Evolutionary conservation across 2,797 vertebrate species (phyloP).

Genomic region (Phoxinus dragarum): DNA sequence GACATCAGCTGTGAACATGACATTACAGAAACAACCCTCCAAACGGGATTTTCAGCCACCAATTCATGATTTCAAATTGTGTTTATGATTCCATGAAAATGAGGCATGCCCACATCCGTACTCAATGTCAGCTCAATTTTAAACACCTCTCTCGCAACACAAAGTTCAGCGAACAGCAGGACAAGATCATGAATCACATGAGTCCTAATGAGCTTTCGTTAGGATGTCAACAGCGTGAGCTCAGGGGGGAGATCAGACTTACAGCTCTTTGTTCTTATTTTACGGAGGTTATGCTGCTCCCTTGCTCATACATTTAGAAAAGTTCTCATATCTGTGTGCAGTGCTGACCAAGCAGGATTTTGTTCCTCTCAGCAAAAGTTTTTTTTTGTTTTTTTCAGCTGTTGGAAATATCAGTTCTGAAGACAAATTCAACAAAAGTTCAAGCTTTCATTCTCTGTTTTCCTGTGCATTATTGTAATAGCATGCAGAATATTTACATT

Average conservation of each 20-base stretch:
- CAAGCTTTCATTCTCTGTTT: not conserved
- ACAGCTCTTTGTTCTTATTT: conserved; percentile 36
- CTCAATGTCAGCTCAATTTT: conserved; percentile 33
- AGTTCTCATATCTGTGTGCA: conserved; percentile 31
- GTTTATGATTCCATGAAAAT: conserved; percentile 12
- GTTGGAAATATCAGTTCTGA: conserved; percentile 39
- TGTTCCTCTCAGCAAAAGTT: conserved; percentile 45
- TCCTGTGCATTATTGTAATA: not conserved
- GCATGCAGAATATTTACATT: not conserved
- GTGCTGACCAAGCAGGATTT: conserved; percentile 46
- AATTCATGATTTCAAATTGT: conserved; percentile 18
- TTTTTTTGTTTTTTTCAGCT: conserved; percentile 44
- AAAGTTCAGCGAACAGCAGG: conserved; percentile 26
- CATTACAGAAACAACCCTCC: not conserved
- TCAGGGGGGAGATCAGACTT: conserved; percentile 26
- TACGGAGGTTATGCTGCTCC: conserved; percentile 39
- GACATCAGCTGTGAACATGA: conserved; percentile 1
- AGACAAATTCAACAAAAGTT: conserved; percentile 16
- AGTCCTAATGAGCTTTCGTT: conserved; percentile 30
- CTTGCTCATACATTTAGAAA: conserved; percentile 39
- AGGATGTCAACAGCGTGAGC: not conserved
- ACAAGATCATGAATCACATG: conserved; percentile 32
- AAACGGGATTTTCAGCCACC: conserved; percentile 1
- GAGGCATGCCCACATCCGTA: conserved; percentile 18
- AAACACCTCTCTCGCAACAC: conserved; percentile 13